Base-by-base conservation (phyloP, 30 jellyfish, hydroid and myxozoan genomes). In the Morbakka virulenta region DNA sequence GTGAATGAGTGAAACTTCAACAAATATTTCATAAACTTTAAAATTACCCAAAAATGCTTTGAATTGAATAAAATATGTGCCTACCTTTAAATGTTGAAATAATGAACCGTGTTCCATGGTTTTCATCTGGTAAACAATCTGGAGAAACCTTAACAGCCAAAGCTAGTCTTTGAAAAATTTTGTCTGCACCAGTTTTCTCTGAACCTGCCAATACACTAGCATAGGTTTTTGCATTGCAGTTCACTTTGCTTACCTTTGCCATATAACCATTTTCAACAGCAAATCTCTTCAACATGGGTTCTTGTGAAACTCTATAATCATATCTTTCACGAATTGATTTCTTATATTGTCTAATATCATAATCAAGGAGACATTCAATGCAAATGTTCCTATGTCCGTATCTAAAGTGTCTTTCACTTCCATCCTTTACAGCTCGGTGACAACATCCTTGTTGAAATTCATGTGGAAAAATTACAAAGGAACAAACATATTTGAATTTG, bases 11-110 rank as follows among this genome's bases (percentile, higher is more conserved):
- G n/a, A n/a, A n/a, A n/a, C n/a, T n/a, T n/a, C n/a, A n/a, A n/a
- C n/a, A n/a, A n/a, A n/a, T n/a, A n/a, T n/a, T n/a, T n/a, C n/a
- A n/a, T n/a, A n/a, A n/a, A n/a, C n/a, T n/a, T n/a, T n/a, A n/a
- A 29, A 66, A 32, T 77, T 13, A 64, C 3, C 30, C 21, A 29
- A 9, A 30, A 24, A 11, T 12, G 27, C 0, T n/a, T 20, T 3
- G 0, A 0, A 22, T 0, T 14, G 4, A 28, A 52, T n/a, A 21
- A 14, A 11, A 30, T 53, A 21, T 21, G 4, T 28, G 64, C 21
- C 33, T 66, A 87, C 98, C 98, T 91, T 91, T 82, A 71, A 91
- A 68, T 11, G 96, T 47, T 17, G 95, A 73, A 35, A 91, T 53
- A 32, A 91, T 62, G 68, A 49, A 84, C 3, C 68, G 95, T 23